Conservation (phyloP, 2,113 vertebrate species). For the Lathamus discolor region DNA sequence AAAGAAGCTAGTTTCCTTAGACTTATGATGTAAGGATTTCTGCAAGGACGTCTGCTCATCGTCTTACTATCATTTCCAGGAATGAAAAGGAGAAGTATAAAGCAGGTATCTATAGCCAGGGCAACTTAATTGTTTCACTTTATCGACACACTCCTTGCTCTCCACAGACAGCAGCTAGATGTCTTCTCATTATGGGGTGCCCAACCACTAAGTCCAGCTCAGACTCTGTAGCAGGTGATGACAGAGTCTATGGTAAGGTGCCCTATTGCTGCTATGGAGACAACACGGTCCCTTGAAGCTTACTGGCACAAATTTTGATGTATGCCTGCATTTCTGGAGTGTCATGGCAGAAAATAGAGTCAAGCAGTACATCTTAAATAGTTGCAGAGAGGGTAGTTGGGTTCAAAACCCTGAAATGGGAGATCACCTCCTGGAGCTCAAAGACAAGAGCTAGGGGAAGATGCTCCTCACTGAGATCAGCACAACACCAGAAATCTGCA, state of each 20-base stretch:
- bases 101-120: neutral
- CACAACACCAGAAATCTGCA: neutral
- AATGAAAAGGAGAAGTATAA: neutral
- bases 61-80: fast-evolving
- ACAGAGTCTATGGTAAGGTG: neutral
- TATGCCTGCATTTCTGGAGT: neutral
- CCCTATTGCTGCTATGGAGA: neutral
- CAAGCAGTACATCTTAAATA: neutral
- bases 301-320: neutral
- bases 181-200: neutral
- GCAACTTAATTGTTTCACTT: neutral
- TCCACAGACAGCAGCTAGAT: neutral
- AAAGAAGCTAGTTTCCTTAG: neutral
- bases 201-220: neutral
- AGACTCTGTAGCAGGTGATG: too few species aligned
- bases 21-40: neutral
- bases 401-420: neutral
- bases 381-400: neutral
- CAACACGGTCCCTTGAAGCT: neutral
- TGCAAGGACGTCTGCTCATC: neutral
- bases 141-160: neutral
- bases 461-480: neutral
- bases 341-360: neutral
- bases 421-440: neutral
- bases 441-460: neutral